Base-by-base conservation (phyloP, 2,888 invertebrate genomes). In the Cataglyphis livida region DNA sequence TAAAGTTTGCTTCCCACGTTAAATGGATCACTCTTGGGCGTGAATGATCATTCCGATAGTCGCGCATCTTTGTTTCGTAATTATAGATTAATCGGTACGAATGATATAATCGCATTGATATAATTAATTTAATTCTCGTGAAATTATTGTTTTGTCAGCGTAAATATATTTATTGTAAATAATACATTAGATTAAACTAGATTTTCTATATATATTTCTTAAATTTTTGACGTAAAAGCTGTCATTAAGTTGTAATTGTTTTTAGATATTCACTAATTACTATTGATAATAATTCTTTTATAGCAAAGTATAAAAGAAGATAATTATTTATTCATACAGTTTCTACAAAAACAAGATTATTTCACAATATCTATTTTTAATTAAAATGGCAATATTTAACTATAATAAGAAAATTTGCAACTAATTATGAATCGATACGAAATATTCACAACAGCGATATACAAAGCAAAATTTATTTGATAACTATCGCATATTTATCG, bases 1-100 rank as follows among this genome's bases (percentile, higher is more conserved):
- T 62, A 81, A 82, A 82, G 79, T 82, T 88, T 79, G 59, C 83
- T 28, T 44, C 21, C 62, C 81, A 79, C 74, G 88, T 86, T 84
- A 79, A 62, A 51, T 51, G 32, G 64, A 71, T 71, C 85, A 51
- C 54, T n/a, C 38, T 51, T n/a, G 32, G 32, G 41, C 41, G 82
- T 82, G 75, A 82, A 62, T 59, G 82, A 48, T n/a, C 54, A 28
- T 48, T 21, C 41, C 68, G 35, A 85, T 79, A 75, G 75, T 88
- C 74, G 65, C 61, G 18, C 66, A 64, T 76, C 83, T 81, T 79
- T 21, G 62, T 78, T 44, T 68, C 84, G 35, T 81, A 86, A 88
- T 88, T 86, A 84, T 25, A 21, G 51, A 3, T 38, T 51, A 57
- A 73, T 84, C 74, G 35, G 65, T 65, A 51, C 25, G 2, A 25